phyloP scores from a whole-genome alignment of 2,113 vertebrate genomes.

The Atherinomorus stipes region DNA sequence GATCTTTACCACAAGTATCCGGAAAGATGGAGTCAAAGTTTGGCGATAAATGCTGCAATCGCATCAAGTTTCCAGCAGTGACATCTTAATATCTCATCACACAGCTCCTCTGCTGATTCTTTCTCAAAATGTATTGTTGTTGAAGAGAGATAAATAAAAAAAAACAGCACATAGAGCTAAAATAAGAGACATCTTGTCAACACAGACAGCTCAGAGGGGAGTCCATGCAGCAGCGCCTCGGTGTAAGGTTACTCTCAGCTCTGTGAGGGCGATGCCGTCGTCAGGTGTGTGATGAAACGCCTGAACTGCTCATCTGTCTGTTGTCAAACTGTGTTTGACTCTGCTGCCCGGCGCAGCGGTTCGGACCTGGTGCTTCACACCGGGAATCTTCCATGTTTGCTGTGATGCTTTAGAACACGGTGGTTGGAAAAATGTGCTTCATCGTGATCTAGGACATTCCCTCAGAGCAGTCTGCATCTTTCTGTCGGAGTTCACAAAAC shows the following conservation, averaged over 20 bases:
- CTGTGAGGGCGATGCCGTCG: background rate
- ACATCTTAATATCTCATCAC: conserved; percentile 43
- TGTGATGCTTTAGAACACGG: conserved; percentile 2
- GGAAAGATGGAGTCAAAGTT: conserved; percentile 19
- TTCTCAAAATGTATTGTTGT: conserved; percentile 15
- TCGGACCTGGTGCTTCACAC: conserved; percentile 3
- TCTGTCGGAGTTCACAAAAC: no score
- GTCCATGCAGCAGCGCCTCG: background rate
- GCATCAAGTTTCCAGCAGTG: conserved; percentile 13
- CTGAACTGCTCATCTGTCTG: conserved; percentile 1
- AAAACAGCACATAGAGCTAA: conserved; percentile 1
- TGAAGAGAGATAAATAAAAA: conserved; percentile 10
- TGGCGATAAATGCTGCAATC: no score
- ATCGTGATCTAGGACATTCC: background rate
- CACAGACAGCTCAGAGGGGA: background rate
- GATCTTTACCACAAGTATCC: background rate
- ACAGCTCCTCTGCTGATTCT: conserved; percentile 25
- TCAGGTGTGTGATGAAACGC: conserved; percentile 20
- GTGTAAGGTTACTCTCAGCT: conserved; percentile 5
- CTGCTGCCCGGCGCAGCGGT: background rate
- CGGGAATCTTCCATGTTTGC: background rate
- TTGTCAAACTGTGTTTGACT: conserved; percentile 10
- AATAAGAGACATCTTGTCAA: conserved; percentile 20
- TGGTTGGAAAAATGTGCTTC: conserved; percentile 12
- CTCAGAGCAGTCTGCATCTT: no score